A percentile compares a stretch with the other conserved stretches of the same genome.
Conservation (phyloP, 2,797 vertebrate species). For the Rhabdophis nuchalis region DNA sequence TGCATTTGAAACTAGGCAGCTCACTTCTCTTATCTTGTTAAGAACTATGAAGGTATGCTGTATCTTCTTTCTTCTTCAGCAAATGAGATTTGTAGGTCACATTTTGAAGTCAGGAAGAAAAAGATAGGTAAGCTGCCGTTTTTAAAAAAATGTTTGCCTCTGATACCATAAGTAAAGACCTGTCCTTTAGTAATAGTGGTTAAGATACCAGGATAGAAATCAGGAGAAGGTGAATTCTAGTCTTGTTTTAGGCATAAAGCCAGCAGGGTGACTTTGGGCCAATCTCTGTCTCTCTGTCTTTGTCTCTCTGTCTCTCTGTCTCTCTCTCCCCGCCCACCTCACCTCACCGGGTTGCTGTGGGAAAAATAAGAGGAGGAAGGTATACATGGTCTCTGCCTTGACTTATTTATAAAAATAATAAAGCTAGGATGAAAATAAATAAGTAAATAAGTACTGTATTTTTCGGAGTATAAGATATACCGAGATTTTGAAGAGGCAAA, state of each 20-base stretch:
- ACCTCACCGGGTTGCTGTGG: background rate
- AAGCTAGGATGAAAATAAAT: background rate
- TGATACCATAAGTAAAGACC: conserved; percentile 9
- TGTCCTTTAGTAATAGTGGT: background rate
- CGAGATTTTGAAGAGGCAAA: too few species aligned
- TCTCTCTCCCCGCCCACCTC: background rate
- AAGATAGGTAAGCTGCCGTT: background rate
- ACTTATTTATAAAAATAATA: background rate
- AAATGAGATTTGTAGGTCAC: conserved; percentile 35
- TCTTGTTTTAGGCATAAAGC: background rate
- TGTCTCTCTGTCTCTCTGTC: too few species aligned
- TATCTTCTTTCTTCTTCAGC: conserved; percentile 1
- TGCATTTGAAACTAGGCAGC: conserved; percentile 44
- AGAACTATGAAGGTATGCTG: conserved; percentile 31
- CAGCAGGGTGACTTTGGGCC: background rate
- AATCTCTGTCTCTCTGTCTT: background rate
- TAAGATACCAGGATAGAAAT: background rate
- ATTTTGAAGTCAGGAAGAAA: conserved; percentile 25
- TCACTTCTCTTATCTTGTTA: conserved; percentile 47
- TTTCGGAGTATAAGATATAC: too few species aligned
- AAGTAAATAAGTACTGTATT: background rate
- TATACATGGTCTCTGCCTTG: background rate
- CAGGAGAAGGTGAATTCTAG: background rate
- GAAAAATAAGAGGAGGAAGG: background rate
- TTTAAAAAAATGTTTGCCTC: background rate